Base-by-base conservation (phyloP, 1,140 invertebrate species). In the Ooceraea biroi region DNA sequence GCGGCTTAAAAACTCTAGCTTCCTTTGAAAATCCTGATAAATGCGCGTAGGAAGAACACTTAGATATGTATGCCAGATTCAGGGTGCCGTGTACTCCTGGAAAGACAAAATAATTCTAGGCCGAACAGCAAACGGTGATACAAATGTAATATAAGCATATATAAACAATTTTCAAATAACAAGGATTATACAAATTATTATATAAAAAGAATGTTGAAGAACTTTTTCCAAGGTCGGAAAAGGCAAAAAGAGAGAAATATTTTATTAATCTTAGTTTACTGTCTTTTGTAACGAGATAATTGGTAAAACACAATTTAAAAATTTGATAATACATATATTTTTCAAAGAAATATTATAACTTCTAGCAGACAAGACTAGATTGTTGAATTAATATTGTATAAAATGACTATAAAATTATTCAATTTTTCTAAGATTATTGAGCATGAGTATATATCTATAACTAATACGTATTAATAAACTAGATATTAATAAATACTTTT, bases 21-120 rank as follows among this genome's bases (percentile, higher is more conserved):
- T 92, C 91, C 92, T 93, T 93, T 92, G 92, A 85, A 94, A 94
- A 94, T 94, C 94, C 93, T 94, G 94, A 94, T 94, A 94, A 94
- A 94, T 94, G 93, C 89, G 89, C 91, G 86, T 92, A 92, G 90
- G 89, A 92, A 89, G 87, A 86, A 88, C 66, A 63, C 83, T 84
- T 72, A 60, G 83, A 63, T 77, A 88, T 68, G 84, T 89, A 85
- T 80, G 57, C 69, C 73, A 76, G 83, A 85, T 76, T 84, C 74
- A 78, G 76, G 11, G 44, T 63, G 22, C 60, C 58, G 73, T 58
- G 44, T 50, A 84, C 27, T 66, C 44, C 50, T 61, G 25, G n/a
- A 30, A 71, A 88, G 74, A 76, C 71, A 77, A 86, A 91, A 85
- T 88, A 77, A 90, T 90, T 91, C 92, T 93, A 94, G 92, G 91